Base-by-base conservation (phyloP, 1,140 invertebrate genomes). In the Magallana angulata region DNA sequence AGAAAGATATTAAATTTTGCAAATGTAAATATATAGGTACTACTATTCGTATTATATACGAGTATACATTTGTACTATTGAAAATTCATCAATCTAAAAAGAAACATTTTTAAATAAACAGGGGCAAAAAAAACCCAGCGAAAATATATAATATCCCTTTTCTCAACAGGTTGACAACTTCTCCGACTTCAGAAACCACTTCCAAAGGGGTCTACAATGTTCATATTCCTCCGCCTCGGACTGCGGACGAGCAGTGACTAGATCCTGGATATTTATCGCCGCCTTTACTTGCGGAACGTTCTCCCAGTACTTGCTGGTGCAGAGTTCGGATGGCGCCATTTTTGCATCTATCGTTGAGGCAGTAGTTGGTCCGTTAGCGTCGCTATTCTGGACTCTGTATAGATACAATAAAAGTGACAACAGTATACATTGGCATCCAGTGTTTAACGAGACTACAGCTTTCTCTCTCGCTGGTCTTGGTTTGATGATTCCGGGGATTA, bases 321-420 rank as follows among this genome's bases (percentile, higher is more conserved):
- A 91, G 62, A 88, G 89, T 30, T 87, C 91, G 16, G 91, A 92
- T 62, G 91, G 91, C n/a, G 90, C 91, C 14, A 88, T 91, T 0
- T 91, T 87, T 64, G 89, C 88, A 3, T 89, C 88, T 0, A 84
- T 92, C 6, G 90, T 92, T 2, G 87, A 90, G 60, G 87, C 91
- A 5, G 18, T 90, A 36, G 87, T 91, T 1, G 89, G 91, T 16
- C 91, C 91, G 0, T 57, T 89, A 4, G 90, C 88, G 7, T 86
- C 90, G 0, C 62, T 92, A n/a, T 92, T 91, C 86, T 92, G 91
- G 91, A 90, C 91, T 1, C 83, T 92, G 7, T 92, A 91, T 85
- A 81, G 88, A 56, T 89, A 89, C 6, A 60, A 89, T 76, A n/a
- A 84, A 7, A n/a, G 4, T n/a, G 82, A 71, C 8, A 86, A 89